Conservation (phyloP, 23 tunicate genomes). For the Styela plicata region DNA sequence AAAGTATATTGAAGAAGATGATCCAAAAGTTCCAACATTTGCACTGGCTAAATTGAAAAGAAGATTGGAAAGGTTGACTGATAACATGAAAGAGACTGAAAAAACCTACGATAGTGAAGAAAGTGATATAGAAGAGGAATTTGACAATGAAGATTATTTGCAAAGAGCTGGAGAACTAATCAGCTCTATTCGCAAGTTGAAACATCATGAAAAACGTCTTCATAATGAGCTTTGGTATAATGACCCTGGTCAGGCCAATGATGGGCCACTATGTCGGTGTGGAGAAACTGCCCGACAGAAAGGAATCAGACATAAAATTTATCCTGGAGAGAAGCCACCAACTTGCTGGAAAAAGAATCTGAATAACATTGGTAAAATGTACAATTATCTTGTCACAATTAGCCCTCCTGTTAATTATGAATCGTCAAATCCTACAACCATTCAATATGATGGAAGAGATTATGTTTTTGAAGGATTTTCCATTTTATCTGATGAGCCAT, state of each 20-base stretch:
- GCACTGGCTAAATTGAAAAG: constrained; percentile 21
- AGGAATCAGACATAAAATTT: constrained; percentile 91
- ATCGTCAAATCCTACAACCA: constrained; percentile 56
- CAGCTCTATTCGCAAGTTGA: constrained; percentile 52
- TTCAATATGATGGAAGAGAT: constrained; percentile 57
- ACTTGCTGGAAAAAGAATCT: constrained; percentile 26
- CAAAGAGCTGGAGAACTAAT: constrained; percentile 76
- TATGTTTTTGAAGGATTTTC: constrained; percentile 94
- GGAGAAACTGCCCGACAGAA: constrained; percentile 31
- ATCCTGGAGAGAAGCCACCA: constrained; percentile 82
- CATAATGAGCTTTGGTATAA: constrained; percentile 97
- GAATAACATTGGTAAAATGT: constrained; percentile 53
- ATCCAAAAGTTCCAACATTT: constrained; percentile 59
- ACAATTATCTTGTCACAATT: constrained; percentile 84
- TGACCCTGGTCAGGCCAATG: constrained; percentile 86
- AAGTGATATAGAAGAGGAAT: constrained; percentile 18
- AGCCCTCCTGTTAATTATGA: constrained; percentile 80
- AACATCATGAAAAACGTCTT: constrained; percentile 82
- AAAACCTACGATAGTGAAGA: not conserved
- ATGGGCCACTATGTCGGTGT: constrained; percentile 91
- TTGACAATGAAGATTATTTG: constrained; percentile 36
- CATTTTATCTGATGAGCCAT: constrained; percentile 71
- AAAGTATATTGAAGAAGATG: constrained; percentile 40
- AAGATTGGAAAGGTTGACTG: constrained; percentile 34
- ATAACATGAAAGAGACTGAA: constrained; percentile 2